These are phyloP conservation scores for Porites rus DNA, from an alignment of 92 coral and sea anemone species.

Conservation along the genomic window DNA sequence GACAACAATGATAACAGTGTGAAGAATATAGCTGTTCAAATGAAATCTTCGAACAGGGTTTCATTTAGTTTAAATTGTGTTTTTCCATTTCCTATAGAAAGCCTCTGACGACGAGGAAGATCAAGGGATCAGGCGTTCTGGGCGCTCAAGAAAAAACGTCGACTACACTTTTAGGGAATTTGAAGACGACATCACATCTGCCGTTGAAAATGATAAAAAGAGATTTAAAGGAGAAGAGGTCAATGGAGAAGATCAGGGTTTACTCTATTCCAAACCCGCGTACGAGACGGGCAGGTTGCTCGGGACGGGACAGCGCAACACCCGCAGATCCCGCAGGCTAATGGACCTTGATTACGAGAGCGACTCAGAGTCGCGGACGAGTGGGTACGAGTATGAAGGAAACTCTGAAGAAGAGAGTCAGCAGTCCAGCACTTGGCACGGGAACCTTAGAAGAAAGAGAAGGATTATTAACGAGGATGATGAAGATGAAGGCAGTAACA, in stretches of 20 bases:
- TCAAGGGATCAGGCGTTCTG: constrained; percentile 81
- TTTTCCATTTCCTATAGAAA: constrained; percentile 46
- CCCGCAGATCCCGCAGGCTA: constrained; percentile 87
- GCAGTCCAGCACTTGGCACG: constrained; percentile 73
- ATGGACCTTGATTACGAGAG: constrained; percentile 82
- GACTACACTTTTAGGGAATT: constrained; percentile 98
- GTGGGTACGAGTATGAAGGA: constrained; percentile 78
- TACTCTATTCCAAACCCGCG: constrained; percentile 49
- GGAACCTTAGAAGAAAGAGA: constrained; percentile 78
- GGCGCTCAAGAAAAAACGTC: constrained; percentile 93
- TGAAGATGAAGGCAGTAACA: constrained; percentile 18
- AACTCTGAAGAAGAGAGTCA: constrained; percentile 81
- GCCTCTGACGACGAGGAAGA: constrained; percentile 80
- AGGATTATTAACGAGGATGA: constrained; percentile 71
- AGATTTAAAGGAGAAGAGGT: constrained; percentile 72
- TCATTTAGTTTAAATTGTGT: neutral
- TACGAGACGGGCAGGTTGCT: constrained; percentile 37
- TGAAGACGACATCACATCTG: constrained; percentile 94
- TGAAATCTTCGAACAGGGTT: neutral
- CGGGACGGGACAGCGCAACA: neutral
- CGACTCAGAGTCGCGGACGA: constrained; percentile 86
- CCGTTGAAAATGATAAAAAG: constrained; percentile 84
- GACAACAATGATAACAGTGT: too few relatives aligned
- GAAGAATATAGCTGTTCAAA: too few relatives aligned
- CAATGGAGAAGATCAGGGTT: constrained; percentile 37